phyloP scores from a whole-genome alignment of 2,888 invertebrate genomes.

The Meandrusa payeni region DNA sequence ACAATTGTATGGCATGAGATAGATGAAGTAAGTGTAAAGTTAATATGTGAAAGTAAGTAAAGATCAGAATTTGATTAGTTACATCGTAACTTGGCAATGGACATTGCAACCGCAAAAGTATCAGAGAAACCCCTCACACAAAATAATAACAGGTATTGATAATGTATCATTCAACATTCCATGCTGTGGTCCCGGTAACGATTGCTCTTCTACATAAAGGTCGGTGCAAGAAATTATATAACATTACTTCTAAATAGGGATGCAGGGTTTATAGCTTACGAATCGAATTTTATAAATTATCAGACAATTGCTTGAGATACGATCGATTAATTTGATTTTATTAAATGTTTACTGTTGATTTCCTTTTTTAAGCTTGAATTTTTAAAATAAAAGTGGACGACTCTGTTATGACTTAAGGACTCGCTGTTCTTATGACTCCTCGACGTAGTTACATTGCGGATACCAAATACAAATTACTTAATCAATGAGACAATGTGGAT shows the following conservation, averaged over 20 bases:
- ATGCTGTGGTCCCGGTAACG: conserved; percentile 48
- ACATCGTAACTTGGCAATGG: conserved; percentile 1
- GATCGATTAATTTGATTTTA: no score
- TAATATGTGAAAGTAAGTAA: background rate
- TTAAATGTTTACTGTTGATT: no score
- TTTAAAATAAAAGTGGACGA: no score
- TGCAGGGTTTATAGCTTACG: no score
- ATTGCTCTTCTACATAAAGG: conserved; percentile 11
- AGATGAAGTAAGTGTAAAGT: conserved; percentile 3
- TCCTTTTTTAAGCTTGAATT: no score
- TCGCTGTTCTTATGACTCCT: no score
- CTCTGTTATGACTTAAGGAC: no score
- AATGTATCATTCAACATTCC: conserved; percentile 62
- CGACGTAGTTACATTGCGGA: no score
- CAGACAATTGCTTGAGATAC: no score
- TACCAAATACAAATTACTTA: no score
- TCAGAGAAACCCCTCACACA: conserved; percentile 11
- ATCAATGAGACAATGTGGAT: no score
- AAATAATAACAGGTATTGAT: conserved; percentile 23
- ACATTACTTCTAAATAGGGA: conserved; percentile 13
- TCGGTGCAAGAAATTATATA: conserved; percentile 21
- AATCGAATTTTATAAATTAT: no score
- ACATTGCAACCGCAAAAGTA: background rate
- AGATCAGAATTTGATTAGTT: background rate
- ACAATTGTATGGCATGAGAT: background rate